Conservation (phyloP, 2,888 invertebrate species). For the Eupeodes luniger region DNA sequence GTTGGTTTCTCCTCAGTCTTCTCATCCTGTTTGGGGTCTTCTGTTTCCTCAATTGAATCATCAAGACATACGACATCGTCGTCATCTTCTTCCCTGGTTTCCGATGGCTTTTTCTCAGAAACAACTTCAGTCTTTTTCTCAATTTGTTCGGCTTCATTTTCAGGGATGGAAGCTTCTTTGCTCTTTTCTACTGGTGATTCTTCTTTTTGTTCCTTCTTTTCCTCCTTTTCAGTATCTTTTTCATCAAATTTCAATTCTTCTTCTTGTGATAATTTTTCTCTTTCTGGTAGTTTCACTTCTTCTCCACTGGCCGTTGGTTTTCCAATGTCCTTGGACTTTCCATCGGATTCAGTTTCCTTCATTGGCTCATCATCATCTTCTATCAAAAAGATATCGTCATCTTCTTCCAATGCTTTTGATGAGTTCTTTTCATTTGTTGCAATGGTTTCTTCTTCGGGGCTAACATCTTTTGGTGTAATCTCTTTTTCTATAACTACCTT, state of each 20-base stretch:
- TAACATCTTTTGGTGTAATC: not conserved
- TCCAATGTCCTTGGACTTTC: not conserved
- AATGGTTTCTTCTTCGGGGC: slow-evolving; percentile 3
- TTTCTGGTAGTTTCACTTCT: not conserved
- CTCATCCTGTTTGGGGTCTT: slow-evolving; percentile 62
- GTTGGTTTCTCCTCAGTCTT: slow-evolving; percentile 40
- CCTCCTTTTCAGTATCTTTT: not conserved
- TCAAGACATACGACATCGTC: slow-evolving; percentile 17
- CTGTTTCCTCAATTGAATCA: slow-evolving; percentile 33
- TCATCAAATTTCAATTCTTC: slow-evolving; percentile 7
- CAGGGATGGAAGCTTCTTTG: slow-evolving; percentile 7
- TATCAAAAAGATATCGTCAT: slow-evolving; percentile 67
- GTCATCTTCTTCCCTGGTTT: not conserved
- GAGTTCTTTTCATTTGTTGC: not conserved
- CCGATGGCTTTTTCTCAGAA: slow-evolving; percentile 7
- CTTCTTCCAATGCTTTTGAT: slow-evolving; percentile 18
- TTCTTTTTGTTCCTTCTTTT: not conserved
- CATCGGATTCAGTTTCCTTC: not conserved
- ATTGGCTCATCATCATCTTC: slow-evolving; percentile 63
- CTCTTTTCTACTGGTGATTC: no score
- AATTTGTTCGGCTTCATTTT: not conserved
- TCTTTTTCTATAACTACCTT: not conserved
- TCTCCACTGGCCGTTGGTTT: not conserved
- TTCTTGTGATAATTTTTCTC: not conserved
- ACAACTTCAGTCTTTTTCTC: slow-evolving; percentile 13